A percentile compares a stretch with the other conserved stretches of the same genome.
phyloP scores from a whole-genome alignment of 2,113 vertebrate species.

The Saccopteryx bilineata region DNA sequence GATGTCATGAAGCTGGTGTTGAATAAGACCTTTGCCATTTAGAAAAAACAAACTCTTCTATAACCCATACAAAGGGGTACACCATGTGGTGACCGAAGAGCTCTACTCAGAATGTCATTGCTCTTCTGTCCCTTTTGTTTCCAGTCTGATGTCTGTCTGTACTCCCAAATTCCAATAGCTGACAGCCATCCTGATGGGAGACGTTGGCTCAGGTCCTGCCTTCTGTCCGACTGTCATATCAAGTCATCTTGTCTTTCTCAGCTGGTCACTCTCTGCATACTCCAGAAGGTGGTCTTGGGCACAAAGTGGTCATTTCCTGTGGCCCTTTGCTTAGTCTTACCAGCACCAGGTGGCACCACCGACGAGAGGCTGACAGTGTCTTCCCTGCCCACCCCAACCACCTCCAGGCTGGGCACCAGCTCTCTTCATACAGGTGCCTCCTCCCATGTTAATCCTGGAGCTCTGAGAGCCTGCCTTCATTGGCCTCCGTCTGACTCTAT shows the following conservation, averaged over 20 bases:
- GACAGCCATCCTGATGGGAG: neutral
- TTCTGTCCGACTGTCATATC: neutral
- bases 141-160: neutral
- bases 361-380: neutral
- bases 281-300: neutral
- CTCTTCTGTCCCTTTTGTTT: neutral
- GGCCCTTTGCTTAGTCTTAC: neutral
- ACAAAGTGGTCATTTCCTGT: neutral
- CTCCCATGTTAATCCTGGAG: rapidly evolving
- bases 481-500: neutral
- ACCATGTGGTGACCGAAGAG: neutral
- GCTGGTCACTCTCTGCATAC: neutral
- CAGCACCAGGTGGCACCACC: neutral
- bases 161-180: neutral
- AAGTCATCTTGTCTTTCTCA: neutral
- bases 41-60: neutral
- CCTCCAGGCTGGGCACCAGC: neutral
- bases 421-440: neutral
- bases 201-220: neutral
- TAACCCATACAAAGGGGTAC: rapidly evolving
- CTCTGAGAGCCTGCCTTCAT: neutral
- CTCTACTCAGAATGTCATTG: neutral
- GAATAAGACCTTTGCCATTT: neutral
- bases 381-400: rapidly evolving
- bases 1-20: neutral